These are phyloP conservation scores for Enoplolaimus lenunculus DNA, from an alignment of 2,888 invertebrate genomes.

Conservation along the genomic window DNA sequence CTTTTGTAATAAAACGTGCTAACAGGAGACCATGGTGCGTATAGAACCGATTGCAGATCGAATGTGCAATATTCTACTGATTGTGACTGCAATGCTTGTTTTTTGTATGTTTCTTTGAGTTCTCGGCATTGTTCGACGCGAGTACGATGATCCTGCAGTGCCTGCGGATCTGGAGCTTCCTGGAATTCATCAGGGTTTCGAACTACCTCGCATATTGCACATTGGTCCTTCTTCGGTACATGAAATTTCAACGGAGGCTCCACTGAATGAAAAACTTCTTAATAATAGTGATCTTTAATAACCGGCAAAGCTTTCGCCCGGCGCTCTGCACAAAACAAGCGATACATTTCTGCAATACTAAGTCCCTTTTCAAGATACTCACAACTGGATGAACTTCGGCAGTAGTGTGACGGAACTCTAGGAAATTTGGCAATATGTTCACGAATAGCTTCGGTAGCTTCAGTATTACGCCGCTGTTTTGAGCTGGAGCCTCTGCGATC, in stretches of 20 bases:
- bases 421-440: neutral
- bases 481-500: too few relatives aligned
- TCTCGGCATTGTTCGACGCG: neutral
- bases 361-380: neutral
- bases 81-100: neutral
- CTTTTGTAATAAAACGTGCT: neutral
- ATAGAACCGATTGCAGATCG: neutral
- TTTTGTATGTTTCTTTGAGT: neutral
- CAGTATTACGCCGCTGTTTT: too few relatives aligned
- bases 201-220: neutral
- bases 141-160: neutral
- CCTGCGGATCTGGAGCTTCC: neutral
- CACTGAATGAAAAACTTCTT: neutral
- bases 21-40: neutral
- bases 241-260: neutral
- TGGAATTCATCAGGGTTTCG: neutral
- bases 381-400: neutral
- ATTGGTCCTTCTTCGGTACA: neutral
- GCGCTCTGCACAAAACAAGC: neutral
- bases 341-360: neutral
- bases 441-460: neutral
- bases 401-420: neutral
- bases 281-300: neutral
- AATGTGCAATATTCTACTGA: neutral
- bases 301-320: neutral